Conservation (phyloP, 1,140 invertebrate species). For the Cydia splendana region DNA sequence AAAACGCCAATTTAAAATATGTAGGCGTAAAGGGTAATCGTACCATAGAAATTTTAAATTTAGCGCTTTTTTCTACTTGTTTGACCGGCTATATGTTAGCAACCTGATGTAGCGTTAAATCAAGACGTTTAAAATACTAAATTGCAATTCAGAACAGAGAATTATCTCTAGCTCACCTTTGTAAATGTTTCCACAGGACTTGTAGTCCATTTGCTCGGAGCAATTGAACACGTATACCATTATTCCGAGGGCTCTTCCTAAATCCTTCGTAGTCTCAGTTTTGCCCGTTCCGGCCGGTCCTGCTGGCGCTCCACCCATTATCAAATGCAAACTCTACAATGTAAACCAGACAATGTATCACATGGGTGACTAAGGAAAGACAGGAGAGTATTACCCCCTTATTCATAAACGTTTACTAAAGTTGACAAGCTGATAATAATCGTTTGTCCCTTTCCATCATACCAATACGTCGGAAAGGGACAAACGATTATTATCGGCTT, state of each 20-base stretch:
- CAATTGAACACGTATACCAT: conserved; percentile 98
- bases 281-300: conserved; percentile 94
- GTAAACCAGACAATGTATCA: conserved; percentile 11
- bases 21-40: too few relatives aligned
- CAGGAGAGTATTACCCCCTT: neutral
- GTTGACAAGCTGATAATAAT: too few relatives aligned
- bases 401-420: too few relatives aligned
- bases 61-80: too few relatives aligned
- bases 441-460: too few relatives aligned
- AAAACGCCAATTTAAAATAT: too few relatives aligned
- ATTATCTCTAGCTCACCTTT: conserved; percentile 83
- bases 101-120: neutral
- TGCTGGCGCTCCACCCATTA: conserved; percentile 95
- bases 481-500: too few relatives aligned
- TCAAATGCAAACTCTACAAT: conserved; percentile 89
- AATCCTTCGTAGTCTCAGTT: conserved; percentile 96
- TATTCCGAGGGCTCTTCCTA: conserved; percentile 93
- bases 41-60: too few relatives aligned
- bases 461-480: too few relatives aligned
- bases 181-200: conserved; percentile 95
- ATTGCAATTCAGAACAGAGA: neutral
- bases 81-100: neutral
- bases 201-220: conserved; percentile 98
- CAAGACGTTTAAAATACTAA: neutral
- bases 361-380: neutral